Base-by-base conservation (phyloP, 1,140 invertebrate species). In the Cyclargus thomasi region DNA sequence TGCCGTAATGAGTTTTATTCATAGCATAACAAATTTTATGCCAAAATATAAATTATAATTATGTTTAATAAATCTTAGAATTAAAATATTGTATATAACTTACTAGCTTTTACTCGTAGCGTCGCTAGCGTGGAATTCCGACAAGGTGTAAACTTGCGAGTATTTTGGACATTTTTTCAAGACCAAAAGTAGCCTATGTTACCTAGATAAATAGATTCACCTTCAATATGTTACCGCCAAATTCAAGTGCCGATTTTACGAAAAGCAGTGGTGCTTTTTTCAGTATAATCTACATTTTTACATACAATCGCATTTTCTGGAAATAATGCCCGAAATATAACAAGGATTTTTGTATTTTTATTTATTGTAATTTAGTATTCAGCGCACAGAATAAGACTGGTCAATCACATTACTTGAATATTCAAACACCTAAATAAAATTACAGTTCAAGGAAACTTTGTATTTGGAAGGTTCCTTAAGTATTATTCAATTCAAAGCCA, bases 1-100 rank as follows among this genome's bases (percentile, higher is more conserved):
- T 67, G 53, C 22, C 11, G 66, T 71, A 67, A 73, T 73, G 64
- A 68, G 69, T 73, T 73, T 73, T 69, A 65, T 68, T 67, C 68
- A 70, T 64, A 22, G 39, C 55, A 21, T 20, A 20, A 59, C 18
- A 22, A 57, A 57, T 57, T 20, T 64, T 64, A n/a, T 64, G 39
- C 39, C 39, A 11, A 47, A 47, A 47, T 47, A 47, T 47, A 47
- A 47, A 47, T 0, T 47, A 16, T 47, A 47, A 47, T 47, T 47
- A 47, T 47, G 36, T 39, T 10, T 39, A 39, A 39, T 47, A 11
- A 47, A 16, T 47, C 39, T 1, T 47, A 14, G 2, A 47, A 47
- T 47, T 47, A 47, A 47, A 47, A 47, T 47, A 47, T 47, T 47
- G 10, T 47, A 5, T 29, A 29, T 29, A 29, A 29, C 2, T 3